Percentiles rank a stretch among this genome's conserved stretches.
phyloP scores from a whole-genome alignment of 2,888 invertebrate species.

The Metalampra italica region DNA sequence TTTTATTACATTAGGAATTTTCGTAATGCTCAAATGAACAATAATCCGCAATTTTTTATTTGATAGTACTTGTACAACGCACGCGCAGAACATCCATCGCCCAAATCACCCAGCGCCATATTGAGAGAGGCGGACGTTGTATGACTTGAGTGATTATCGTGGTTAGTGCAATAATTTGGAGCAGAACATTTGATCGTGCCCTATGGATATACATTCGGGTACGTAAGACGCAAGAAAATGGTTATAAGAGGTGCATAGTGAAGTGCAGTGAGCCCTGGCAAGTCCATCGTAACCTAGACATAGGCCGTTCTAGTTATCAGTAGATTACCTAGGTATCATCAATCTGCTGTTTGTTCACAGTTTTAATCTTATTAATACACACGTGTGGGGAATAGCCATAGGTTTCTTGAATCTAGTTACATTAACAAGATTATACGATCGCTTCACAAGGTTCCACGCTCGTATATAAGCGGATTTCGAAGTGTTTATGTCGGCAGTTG shows the following conservation, averaged over 20 bases:
- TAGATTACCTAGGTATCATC: slow-evolving; percentile 79
- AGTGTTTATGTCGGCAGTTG: slow-evolving; percentile 81
- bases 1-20: slow-evolving; percentile 31
- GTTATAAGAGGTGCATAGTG: slow-evolving; percentile 39
- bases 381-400: slow-evolving; percentile 81
- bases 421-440: slow-evolving; percentile 85
- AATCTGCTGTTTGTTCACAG: slow-evolving; percentile 79
- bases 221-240: slow-evolving; percentile 67
- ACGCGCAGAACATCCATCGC: slow-evolving; percentile 77
- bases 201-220: slow-evolving; percentile 80
- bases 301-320: slow-evolving; percentile 81
- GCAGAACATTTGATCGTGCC: slow-evolving; percentile 77
- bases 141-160: slow-evolving; percentile 77
- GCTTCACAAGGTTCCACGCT: slow-evolving; percentile 77
- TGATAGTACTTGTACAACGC: slow-evolving; percentile 70
- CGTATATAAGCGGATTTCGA: slow-evolving; percentile 80
- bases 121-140: slow-evolving; percentile 86
- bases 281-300: slow-evolving; percentile 80
- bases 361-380: slow-evolving; percentile 84
- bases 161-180: slow-evolving; percentile 77
- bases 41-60: slow-evolving; percentile 55
- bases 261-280: slow-evolving; percentile 44
- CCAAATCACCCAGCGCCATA: slow-evolving; percentile 84
- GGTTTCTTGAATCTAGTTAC: slow-evolving; percentile 90
- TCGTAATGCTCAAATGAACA: slow-evolving; percentile 36